These are phyloP conservation scores for Troilus luridus DNA, from an alignment of 2,888 invertebrate genomes.

Conservation along the genomic window DNA sequence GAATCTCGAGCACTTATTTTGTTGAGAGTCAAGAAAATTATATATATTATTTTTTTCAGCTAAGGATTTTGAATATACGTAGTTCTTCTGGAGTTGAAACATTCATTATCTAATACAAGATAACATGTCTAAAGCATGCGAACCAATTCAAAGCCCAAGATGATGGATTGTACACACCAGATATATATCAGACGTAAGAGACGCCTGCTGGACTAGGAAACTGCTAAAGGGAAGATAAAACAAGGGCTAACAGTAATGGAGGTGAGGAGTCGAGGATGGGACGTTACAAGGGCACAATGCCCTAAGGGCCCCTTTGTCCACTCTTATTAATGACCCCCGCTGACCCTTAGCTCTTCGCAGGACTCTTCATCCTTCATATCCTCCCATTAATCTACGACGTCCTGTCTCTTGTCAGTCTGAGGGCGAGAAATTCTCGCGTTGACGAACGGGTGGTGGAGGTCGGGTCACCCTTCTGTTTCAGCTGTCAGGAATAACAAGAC, in stretches of 20 bases:
- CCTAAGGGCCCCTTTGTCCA: not conserved
- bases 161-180: not conserved
- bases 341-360: constrained; percentile 38
- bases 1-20: no score
- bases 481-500: not conserved
- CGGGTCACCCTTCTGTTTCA: not conserved
- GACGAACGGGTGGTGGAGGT: not conserved
- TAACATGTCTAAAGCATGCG: not conserved
- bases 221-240: not conserved
- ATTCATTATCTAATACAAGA: not conserved
- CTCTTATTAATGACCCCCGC: constrained; percentile 3
- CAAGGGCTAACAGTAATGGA: constrained; percentile 11
- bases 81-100: no score
- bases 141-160: not conserved
- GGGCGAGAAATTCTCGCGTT: not conserved
- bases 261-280: not conserved
- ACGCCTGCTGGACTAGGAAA: not conserved
- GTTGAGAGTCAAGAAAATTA: no score
- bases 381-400: constrained; percentile 15
- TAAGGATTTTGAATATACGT: no score
- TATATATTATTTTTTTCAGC: no score
- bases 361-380: constrained; percentile 28
- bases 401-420: constrained; percentile 6
- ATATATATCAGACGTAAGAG: not conserved
- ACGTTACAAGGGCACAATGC: not conserved